Evolutionary conservation across 2,797 vertebrate species (phyloP), one percentile per base, ranked within the genome.

Genomic region (Spinus olivaceus): DNA sequence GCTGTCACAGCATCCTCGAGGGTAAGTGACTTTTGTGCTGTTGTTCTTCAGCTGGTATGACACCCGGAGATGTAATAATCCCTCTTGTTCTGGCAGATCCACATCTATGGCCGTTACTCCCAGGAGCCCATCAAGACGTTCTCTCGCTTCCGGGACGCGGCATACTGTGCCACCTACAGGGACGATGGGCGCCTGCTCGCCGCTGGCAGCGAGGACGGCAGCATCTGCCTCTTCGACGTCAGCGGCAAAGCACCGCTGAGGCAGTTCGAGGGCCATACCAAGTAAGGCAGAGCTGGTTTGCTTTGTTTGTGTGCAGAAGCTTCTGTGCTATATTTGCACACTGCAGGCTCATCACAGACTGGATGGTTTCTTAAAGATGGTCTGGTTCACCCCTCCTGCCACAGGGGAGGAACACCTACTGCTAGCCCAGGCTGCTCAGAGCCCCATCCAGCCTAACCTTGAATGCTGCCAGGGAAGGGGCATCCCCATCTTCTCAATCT

Each of bases 1-100:
- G 99, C 99, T 6, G 99, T 99, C 71, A 99, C 99, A 24, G 99
- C 99, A 12, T 99, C 99, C 60, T 99, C 99, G 32, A 98, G 99
- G 97, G 99, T 99, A 97, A 97, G 98, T 97, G 64, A 5, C 11
- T 50, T 42, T 33, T 3, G 0, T 2, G 1, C 25, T 18, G 14
- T 9, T 25, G 2, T 8, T 39, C 35, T 47, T 61, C 3, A 5
- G 2, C 5, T 51, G 15, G 28, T 46, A 2, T 12, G 32, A 1
- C 37, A 1, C 18, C 12, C 28, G 32, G 3, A 6, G 63, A 21
- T 3, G 14, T 42, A 51, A 4, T 1, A 41, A 41, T 2, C 59
- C 17, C 24, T 59, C 32, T 79, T 86, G 14, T 92, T 95, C 42
- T 63, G 9, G 41, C 94, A 99, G 99, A 97, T 99, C 94, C 99